A percentile compares a stretch with the other conserved stretches of the same genome.
These are phyloP conservation scores for Prorops nasuta DNA, from an alignment of 1,140 invertebrate species.

Conservation along the genomic window DNA sequence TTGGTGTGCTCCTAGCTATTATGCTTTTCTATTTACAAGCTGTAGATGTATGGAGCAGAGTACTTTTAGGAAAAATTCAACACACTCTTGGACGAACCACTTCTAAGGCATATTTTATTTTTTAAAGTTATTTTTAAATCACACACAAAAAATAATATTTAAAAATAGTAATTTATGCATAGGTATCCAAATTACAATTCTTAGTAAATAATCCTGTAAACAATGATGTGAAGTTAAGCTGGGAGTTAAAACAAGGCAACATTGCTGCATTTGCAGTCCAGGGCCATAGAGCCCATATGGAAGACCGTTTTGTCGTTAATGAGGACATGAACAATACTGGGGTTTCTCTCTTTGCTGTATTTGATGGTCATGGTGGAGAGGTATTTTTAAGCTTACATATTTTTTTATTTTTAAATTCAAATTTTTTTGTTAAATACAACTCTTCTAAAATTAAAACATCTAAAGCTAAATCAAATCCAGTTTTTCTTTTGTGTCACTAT, in stretches of 20 bases:
- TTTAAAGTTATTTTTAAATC: not conserved
- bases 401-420: conserved; percentile 1
- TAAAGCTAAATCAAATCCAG: no score
- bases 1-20: conserved; percentile 65
- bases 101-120: conserved; percentile 49
- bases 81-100: conserved; percentile 64
- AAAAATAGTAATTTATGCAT: conserved; percentile 10
- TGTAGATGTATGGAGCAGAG: conserved; percentile 75
- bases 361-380: conserved; percentile 94
- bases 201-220: conserved; percentile 42
- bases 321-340: conserved; percentile 57
- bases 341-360: conserved; percentile 86
- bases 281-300: conserved; percentile 86
- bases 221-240: conserved; percentile 65
- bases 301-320: conserved; percentile 77
- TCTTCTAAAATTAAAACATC: conserved; percentile 1
- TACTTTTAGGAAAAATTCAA: conserved; percentile 70
- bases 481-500: not conserved
- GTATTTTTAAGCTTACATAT: conserved; percentile 44
- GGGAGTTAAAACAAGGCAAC: conserved; percentile 73
- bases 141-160: conserved; percentile 7
- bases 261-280: conserved; percentile 86
- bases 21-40: conserved; percentile 76
- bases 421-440: not conserved
- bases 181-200: conserved; percentile 51